Evolutionary conservation across 2,888 invertebrate genomes (phyloP), one percentile per base, ranked within the genome.

Genomic region (Apodemia duryi): DNA sequence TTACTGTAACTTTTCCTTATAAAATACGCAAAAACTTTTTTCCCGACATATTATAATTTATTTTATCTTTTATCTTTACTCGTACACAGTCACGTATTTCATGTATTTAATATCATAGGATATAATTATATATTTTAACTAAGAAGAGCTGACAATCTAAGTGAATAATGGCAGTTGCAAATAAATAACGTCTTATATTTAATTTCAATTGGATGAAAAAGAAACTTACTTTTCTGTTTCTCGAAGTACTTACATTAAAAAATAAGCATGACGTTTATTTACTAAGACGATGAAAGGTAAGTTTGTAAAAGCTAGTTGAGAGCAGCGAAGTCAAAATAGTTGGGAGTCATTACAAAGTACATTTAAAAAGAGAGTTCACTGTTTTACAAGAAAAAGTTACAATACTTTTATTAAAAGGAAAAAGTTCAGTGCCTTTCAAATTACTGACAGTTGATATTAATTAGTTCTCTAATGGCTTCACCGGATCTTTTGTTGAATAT

Each of bases 391-490:
- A 32, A 60, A 60, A 60, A 35, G 60, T 60, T 35, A 60, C 60
- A 60, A 60, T 60, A 35, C 60, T 32, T 60, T 60, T 7, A 13
- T 35, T 60, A 35, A 35, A 60, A 35, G 32, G 60, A 57, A 60
- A 60, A 60, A 60, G 60, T 35, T 51, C 51, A 35, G 35, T 60
- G 3, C 35, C 32, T 60, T 60, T 35, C 13, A 60, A 60, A 13
- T 32, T 32, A 13, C 60, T 29, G 60, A 60, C 60, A 32, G 60
- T 60, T 60, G 13, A 60, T 60, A 60, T 60, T 35, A 60, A 60
- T 60, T 60, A 60, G 60, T 32, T 32, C 35, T 32, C 60, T 60
- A 60, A 60, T 60, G n/a, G 60, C 60, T 60, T 60, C n/a, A n/a
- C 13, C 35, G 35, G n/a, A n/a, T 32, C 60, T 13, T 13, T 60